Base-by-base conservation (phyloP, 2,888 invertebrate species). In the Phanerotoma sp. region DNA sequence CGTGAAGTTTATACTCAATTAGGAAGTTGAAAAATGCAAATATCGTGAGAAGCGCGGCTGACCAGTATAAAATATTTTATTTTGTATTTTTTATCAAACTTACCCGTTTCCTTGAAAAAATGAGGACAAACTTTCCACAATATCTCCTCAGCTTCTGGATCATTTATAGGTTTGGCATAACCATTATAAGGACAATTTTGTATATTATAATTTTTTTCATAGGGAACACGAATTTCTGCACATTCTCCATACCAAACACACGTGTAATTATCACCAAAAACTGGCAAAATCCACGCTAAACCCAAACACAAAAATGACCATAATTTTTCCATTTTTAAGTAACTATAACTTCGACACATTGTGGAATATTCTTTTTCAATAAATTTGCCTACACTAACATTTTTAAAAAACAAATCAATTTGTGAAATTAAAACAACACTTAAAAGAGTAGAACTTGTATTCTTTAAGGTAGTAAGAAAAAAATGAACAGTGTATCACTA, bases 201-300 rank as follows among this genome's bases (percentile, higher is more conserved):
- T 44, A 66, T 61, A 5, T 51, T 41, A 1, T 65, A 65, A 5
- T 52, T 51, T 25, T 41, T 25, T 15, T 21, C 9, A 28, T 25
- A 4, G n/a, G 11, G 11, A 30, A 30, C 10, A 4, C 11, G n/a
- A 5, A 48, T 59, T 13, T 25, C 4, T 21, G 77, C 77, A 62
- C 85, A 85, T 35, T 82, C 69, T 1, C 81, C 85, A 66, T 84
- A 85, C 86, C 84, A 84, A 46, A 84, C 76, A 68, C 87, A 87
- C n/a, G 54, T 56, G 25, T 63, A 45, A 20, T 61, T 35, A 9
- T 62, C 44, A 5, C 58, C 40, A 11, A 40, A 25, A 4, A 57
- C 40, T 10, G 53, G 20, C 7, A 41, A 47, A 41, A 51, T n/a
- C 28, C 33, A 50, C 30, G 16, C 38, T n/a, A n/a, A n/a, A n/a